Evolutionary conservation across 2,888 invertebrate species (phyloP).

Genomic region (Frankliniella fusca): DNA sequence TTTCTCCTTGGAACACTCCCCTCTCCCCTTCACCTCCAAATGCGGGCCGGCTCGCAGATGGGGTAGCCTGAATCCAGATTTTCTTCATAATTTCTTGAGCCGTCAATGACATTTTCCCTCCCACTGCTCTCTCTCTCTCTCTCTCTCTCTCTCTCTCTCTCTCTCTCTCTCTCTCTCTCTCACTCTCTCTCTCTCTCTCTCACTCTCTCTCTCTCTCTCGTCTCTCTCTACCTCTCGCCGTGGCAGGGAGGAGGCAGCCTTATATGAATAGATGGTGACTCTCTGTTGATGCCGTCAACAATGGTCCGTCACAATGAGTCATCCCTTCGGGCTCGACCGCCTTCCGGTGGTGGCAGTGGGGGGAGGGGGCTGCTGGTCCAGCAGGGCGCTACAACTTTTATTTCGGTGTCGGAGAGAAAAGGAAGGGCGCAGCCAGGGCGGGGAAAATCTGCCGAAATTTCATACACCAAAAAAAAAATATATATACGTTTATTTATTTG

Average conservation of each 20-base stretch:
- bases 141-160: background rate
- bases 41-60: no score
- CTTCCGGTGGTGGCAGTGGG: no score
- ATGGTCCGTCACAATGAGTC: slow-evolving; percentile 16
- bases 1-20: background rate
- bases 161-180: background rate
- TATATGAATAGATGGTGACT: slow-evolving; percentile 19
- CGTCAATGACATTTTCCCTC: no score
- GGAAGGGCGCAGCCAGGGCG: no score
- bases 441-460: background rate
- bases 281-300: slow-evolving; percentile 17
- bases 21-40: background rate
- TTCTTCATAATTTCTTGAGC: no score
- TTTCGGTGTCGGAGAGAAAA: no score
- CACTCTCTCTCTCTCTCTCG: background rate
- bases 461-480: no score
- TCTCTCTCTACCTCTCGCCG: background rate
- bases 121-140: background rate
- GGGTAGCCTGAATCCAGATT: no score
- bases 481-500: no score
- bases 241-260: background rate
- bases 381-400: no score
- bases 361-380: no score
- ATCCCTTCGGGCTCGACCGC: background rate
- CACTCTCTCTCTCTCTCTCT: background rate